A percentile compares a stretch with the other conserved stretches of the same genome.
phyloP scores from a whole-genome alignment of 2,888 invertebrate genomes.

The Pollenia labialis region DNA sequence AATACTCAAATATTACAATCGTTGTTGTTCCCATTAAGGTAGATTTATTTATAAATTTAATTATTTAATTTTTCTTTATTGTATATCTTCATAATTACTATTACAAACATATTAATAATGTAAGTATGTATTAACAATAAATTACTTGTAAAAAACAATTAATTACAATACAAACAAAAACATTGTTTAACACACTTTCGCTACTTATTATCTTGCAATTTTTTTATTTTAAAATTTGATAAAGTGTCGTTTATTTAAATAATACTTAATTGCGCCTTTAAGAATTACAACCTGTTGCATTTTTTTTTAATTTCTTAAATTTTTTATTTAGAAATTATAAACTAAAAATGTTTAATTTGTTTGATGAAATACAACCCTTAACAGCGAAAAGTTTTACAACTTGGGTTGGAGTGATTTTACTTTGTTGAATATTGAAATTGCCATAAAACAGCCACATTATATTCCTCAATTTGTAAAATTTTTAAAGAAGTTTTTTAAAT shows the following conservation, averaged over 20 bases:
- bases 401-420: too few species aligned
- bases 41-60: slow-evolving; percentile 62
- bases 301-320: slow-evolving; percentile 6
- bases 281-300: slow-evolving; percentile 55
- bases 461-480: too few species aligned
- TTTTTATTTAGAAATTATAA: slow-evolving; percentile 13
- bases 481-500: too few species aligned
- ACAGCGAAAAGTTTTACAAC: too few species aligned
- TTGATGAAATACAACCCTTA: not conserved
- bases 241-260: slow-evolving; percentile 30
- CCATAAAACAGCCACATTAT: too few species aligned
- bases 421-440: too few species aligned
- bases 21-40: slow-evolving; percentile 78
- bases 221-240: slow-evolving; percentile 21
- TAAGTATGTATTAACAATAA: slow-evolving; percentile 18
- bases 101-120: not conserved
- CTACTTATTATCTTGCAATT: not conserved
- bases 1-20: slow-evolving; percentile 76
- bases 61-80: slow-evolving; percentile 25
- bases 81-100: not conserved
- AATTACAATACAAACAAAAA: slow-evolving; percentile 24
- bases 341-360: not conserved
- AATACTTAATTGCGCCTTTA: slow-evolving; percentile 60
- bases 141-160: slow-evolving; percentile 23
- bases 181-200: not conserved